Percentiles rank a stretch among this genome's conserved stretches.
Conservation (phyloP, 2,113 vertebrate genomes). For the Pollimyrus isidori region DNA sequence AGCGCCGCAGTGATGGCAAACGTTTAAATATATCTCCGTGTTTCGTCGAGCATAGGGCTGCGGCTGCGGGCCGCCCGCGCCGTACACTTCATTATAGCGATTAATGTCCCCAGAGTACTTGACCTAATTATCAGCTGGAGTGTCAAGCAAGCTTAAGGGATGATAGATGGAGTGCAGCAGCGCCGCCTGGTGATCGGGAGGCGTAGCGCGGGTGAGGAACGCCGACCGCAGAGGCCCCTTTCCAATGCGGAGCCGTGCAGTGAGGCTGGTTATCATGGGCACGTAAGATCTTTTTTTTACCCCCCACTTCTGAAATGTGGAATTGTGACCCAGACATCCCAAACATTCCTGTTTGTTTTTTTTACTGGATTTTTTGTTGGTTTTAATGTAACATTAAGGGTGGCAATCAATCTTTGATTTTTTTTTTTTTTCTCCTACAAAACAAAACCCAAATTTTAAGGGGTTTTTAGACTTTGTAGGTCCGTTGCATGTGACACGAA, state of each 20-base stretch:
- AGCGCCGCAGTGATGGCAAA: constrained; percentile 43
- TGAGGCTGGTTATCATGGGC: background rate
- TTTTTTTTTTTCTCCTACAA: background rate
- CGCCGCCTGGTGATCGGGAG: constrained; percentile 46
- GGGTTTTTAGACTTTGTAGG: background rate
- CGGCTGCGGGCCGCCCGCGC: constrained; percentile 53
- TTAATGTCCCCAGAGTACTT: constrained; percentile 63
- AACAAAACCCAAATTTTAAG: background rate
- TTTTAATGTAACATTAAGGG: background rate
- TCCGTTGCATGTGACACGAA: background rate
- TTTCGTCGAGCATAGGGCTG: constrained; percentile 49
- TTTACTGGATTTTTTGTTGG: background rate
- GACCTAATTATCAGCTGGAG: constrained; percentile 58
- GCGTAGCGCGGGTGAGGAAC: constrained; percentile 46
- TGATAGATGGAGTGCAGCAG: constrained; percentile 55
- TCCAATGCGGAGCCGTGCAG: background rate
- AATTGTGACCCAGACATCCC: background rate
- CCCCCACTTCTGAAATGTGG: background rate
- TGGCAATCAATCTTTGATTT: background rate
- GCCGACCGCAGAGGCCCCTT: background rate
- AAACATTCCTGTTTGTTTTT: background rate
- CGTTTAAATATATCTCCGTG: constrained; percentile 42
- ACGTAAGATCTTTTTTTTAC: background rate
- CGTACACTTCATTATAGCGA: constrained; percentile 63
- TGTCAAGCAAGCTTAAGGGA: constrained; percentile 56